These are phyloP conservation scores for Sarcophaga rosellei DNA, from an alignment of 2,888 invertebrate species.

Conservation along the genomic window DNA sequence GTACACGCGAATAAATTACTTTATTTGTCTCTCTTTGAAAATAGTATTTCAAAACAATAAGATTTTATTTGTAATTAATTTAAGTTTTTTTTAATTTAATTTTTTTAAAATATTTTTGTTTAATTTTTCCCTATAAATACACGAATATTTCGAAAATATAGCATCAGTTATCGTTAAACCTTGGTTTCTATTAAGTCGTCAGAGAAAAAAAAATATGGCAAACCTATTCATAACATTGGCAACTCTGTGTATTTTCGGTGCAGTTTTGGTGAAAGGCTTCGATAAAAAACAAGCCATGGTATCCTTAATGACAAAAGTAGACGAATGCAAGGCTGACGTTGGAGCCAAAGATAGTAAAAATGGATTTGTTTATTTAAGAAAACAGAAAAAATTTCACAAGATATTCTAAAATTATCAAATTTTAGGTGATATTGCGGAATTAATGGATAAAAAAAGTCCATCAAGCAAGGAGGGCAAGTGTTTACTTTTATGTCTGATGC, in stretches of 20 bases:
- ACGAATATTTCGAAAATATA: background rate
- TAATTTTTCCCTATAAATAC: background rate
- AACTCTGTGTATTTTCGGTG: slow-evolving; percentile 36
- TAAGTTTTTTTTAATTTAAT: background rate
- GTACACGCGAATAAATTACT: background rate
- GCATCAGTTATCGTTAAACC: background rate
- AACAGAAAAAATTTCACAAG: background rate
- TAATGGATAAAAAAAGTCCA: slow-evolving; percentile 67
- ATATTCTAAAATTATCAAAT: background rate
- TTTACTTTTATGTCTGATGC: slow-evolving; percentile 74
- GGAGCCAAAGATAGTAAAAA: slow-evolving; percentile 74
- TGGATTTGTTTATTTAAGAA: background rate
- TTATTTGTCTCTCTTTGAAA: background rate
- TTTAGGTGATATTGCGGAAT: slow-evolving; percentile 68
- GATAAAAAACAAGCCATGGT: slow-evolving; percentile 72
- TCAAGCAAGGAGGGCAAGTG: slow-evolving; percentile 72
- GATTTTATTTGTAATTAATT: too few species aligned
- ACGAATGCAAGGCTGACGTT: slow-evolving; percentile 73
- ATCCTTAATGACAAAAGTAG: slow-evolving; percentile 69
- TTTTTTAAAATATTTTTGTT: background rate
- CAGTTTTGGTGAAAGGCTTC: slow-evolving; percentile 46
- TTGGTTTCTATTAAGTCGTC: background rate
- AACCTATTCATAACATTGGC: slow-evolving; percentile 39
- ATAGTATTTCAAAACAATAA: too few species aligned
- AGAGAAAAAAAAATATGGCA: slow-evolving; percentile 34